phyloP scores from a whole-genome alignment of 2,113 vertebrate genomes.

The Cygnus buccinator region DNA sequence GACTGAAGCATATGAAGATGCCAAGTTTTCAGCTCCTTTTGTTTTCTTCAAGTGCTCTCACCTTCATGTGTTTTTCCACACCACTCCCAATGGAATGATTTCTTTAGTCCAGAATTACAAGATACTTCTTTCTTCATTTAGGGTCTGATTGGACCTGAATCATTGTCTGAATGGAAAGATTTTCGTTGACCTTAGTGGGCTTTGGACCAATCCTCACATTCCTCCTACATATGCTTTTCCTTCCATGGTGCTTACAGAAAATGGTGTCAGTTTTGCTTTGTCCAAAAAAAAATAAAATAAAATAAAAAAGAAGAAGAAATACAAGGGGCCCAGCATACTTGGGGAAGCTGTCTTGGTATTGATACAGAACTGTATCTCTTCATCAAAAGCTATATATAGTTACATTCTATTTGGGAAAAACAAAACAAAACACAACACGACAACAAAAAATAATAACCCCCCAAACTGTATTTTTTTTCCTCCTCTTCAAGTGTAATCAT shows the following conservation, averaged over 20 bases:
- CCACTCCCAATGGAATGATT: conserved; percentile 9
- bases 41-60: conserved; percentile 4
- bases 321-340: neutral
- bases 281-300: neutral
- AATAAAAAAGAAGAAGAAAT: neutral
- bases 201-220: conserved; percentile 30
- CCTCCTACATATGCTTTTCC: neutral
- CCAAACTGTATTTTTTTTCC: neutral
- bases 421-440: neutral
- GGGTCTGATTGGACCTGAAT: neutral
- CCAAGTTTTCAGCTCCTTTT: conserved; percentile 26
- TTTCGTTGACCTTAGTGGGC: conserved; percentile 26
- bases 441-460: neutral
- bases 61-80: conserved; percentile 50
- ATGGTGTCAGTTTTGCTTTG: neutral
- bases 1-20: neutral
- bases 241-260: conserved; percentile 3
- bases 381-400: neutral
- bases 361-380: neutral
- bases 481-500: neutral
- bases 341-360: neutral
- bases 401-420: neutral
- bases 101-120: neutral
- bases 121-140: conserved; percentile 36
- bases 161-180: conserved; percentile 1